Base-by-base conservation (phyloP, 2,797 vertebrate genomes). In the Poeciliopsis infans region DNA sequence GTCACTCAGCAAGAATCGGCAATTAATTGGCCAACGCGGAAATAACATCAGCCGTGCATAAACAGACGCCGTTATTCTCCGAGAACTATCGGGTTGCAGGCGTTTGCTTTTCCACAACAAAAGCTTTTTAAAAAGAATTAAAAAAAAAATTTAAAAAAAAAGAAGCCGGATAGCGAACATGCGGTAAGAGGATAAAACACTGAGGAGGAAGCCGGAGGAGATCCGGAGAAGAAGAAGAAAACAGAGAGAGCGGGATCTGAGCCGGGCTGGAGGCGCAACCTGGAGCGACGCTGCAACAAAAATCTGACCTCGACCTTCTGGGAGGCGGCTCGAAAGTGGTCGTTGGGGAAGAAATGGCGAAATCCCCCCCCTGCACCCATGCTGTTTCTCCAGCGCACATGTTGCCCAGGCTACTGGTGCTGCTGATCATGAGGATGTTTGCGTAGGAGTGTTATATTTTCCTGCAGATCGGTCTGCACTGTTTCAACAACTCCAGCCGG, bases 371-470 rank as follows among this genome's bases (percentile, higher is more conserved):
- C 53, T 66, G 41, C 1, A 79, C 80, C 78, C 77, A 81, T 88
- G 68, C 87, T 91, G 82, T 85, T 91, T 89, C 80, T 87, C 86
- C 85, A 49, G 59, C 90, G 78, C 91, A 75, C 89, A 81, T 55
- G 87, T 87, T 83, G 87, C 85, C 53, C 86, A 81, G 80, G 88
- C 83, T 91, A 86, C 41, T 76, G 84, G 16, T 76, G 86, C 41
- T 77, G 85, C 16, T 79, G 86, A 64, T 77, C 86, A 79, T 83
- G 89, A 79, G 89, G 91, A 79, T 84, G 86, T 86, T 92, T 87
- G 93, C 89, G 93, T 94, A 92, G 93, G 93, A 94, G 91, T 86
- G 81, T 83, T 89, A 90, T 87, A 79, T 93, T 89, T 55, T 86
- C 79, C 85, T 81, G 80, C 81, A 79, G 82, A 70, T 51, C 80